Conservation (phyloP, 1,140 invertebrate genomes). For the Neodiprion virginianus region DNA sequence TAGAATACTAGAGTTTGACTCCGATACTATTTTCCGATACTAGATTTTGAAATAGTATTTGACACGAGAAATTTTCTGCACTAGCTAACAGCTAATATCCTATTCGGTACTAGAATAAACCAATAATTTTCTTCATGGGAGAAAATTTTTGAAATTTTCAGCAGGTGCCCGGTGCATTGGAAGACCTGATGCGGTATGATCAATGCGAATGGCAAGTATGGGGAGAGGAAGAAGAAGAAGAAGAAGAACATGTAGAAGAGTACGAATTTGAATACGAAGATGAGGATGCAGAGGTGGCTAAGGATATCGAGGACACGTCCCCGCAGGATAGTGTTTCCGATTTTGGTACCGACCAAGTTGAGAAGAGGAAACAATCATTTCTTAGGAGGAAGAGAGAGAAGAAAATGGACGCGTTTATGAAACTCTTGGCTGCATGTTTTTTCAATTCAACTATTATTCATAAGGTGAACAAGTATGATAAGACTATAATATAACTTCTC, state of each 20-base stretch:
- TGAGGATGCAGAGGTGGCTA: background rate
- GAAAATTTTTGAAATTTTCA: background rate
- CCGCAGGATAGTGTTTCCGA: background rate
- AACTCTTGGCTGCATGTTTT: slow-evolving; percentile 33
- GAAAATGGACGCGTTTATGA: slow-evolving; percentile 19
- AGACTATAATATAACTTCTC: background rate
- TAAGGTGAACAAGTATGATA: slow-evolving; percentile 1
- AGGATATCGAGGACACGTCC: background rate
- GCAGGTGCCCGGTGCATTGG: background rate
- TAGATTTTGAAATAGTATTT: too few relatives aligned
- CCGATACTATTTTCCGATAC: too few relatives aligned
- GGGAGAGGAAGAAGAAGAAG: slow-evolving; percentile 22
- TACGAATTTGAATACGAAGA: slow-evolving; percentile 24
- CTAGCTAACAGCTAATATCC: too few relatives aligned
- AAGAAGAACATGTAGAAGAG: slow-evolving; percentile 27
- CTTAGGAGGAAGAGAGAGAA: slow-evolving; percentile 7
- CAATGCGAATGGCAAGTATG: slow-evolving; percentile 4
- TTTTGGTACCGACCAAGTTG: background rate
- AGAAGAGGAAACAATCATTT: slow-evolving; percentile 1
- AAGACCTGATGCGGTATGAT: background rate
- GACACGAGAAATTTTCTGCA: too few relatives aligned
- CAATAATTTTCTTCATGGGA: too few relatives aligned
- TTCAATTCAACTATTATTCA: background rate
- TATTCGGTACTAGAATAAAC: too few relatives aligned
- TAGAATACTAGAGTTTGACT: too few relatives aligned